Evolutionary conservation across 2,113 vertebrate species (phyloP), one percentile per base, ranked within the genome.

Genomic region (Callipepla californica): DNA sequence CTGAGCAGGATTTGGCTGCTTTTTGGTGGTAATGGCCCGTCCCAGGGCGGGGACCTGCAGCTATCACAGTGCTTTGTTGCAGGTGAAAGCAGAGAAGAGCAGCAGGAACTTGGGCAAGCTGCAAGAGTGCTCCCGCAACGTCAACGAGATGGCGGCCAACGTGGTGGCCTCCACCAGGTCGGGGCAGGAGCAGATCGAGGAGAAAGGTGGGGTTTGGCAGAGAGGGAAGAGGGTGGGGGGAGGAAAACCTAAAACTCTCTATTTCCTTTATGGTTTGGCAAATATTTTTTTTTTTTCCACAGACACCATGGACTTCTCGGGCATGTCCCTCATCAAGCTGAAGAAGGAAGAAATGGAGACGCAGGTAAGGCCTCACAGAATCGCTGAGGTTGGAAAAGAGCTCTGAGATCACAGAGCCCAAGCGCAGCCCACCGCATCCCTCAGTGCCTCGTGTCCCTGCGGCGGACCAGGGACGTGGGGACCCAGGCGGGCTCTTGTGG

Each of bases 261-360:
- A 1, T 23, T 57, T 26, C 13, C 30, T 22, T 80, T 38, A 16
- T 58, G 42, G 4, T 22, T n/a, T 26, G 50, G 25, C 1, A 1
- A 45, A 19, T 11, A 5, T 13, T n/a, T 10, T 42, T 38, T 51
- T 36, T 36, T 44, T 25, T 36, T 16, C n/a, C 67, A 6, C 50
- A 99, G 99, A 99, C 75, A 98, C 98, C 50, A 99, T 99, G 99
- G 99, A 99, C 95, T 99, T 99, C 90, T 99, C 99, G 0, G 99
- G 99, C 58, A 96, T 99, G 98, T 99, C 99, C 11, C 98, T 99
- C 55, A 99, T 99, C 96, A 99, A 99, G 94, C 96, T 99, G 78
- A 99, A 97, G 96, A 99, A 98, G 91, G 99, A 99, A 74, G 99
- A 99, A 96, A 99, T 99, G 98, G 99, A 99, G 94, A 98, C 98